Conservation (phyloP, 53 echinoderm and acorn worm genomes). For the Paracentrotus lividus region DNA sequence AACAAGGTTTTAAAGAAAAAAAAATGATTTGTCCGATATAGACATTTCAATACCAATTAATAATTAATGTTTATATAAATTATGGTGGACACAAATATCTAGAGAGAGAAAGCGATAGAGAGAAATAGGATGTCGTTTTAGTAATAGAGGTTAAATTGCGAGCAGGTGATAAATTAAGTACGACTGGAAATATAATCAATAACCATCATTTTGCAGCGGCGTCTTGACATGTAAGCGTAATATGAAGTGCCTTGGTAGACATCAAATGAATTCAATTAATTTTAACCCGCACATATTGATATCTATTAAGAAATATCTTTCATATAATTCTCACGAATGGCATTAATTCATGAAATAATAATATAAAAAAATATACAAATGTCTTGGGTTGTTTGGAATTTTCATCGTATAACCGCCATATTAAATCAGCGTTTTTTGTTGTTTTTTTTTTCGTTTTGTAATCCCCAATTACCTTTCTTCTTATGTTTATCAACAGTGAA, state of each 20-base stretch:
- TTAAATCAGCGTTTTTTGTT: too few relatives aligned
- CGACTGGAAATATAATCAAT: background rate
- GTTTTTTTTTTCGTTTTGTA: too few relatives aligned
- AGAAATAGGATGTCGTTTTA: background rate
- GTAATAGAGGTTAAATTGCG: conserved; percentile 6
- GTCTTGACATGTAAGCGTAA: background rate
- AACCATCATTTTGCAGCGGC: background rate
- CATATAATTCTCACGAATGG: too few relatives aligned
- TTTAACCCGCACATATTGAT: too few relatives aligned
- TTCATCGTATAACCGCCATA: too few relatives aligned
- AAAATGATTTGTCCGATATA: background rate
- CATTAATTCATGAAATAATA: too few relatives aligned
- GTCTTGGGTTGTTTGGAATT: too few relatives aligned
- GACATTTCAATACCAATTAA: background rate
- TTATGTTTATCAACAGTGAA: too few relatives aligned
- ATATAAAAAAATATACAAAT: too few relatives aligned
- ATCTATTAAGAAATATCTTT: too few relatives aligned
- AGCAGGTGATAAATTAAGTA: conserved; percentile 39
- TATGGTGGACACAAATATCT: background rate
- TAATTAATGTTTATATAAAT: background rate
- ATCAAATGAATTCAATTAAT: background rate
- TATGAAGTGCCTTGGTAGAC: background rate
- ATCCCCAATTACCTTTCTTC: too few relatives aligned
- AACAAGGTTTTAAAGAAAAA: too few relatives aligned
- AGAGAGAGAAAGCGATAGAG: background rate